Conservation (phyloP, 2,888 invertebrate genomes). For the Lingula anatina region DNA sequence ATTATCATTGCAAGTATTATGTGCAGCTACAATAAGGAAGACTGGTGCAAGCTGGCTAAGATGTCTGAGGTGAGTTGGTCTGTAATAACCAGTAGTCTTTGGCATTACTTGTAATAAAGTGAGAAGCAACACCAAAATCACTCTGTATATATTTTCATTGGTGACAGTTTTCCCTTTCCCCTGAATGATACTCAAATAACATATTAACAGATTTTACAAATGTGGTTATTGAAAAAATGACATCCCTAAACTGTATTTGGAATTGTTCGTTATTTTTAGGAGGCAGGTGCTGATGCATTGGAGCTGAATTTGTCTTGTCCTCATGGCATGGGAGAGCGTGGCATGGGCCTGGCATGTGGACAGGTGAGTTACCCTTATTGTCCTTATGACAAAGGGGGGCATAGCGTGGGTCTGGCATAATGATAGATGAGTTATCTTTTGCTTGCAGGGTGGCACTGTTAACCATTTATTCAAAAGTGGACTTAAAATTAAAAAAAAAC, state of each 20-base stretch:
- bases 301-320: conserved; percentile 96
- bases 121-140: background rate
- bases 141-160: background rate
- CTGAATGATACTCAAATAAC: no score
- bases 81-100: background rate
- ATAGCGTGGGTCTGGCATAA: no score
- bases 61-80: conserved; percentile 58
- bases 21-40: conserved; percentile 79
- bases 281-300: conserved; percentile 85
- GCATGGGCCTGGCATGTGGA: conserved; percentile 98
- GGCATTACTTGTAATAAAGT: no score
- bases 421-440: no score
- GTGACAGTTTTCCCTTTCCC: background rate
- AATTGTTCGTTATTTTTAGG: conserved; percentile 18
- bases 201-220: no score
- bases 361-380: conserved; percentile 68
- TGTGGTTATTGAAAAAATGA: no score
- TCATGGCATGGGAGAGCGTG: conserved; percentile 97
- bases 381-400: no score
- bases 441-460: no score
- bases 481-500: no score
- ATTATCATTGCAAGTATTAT: conserved; percentile 92
- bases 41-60: conserved; percentile 80
- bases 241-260: no score
- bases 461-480: no score